Base-by-base conservation (phyloP, 2,797 vertebrate genomes). In the Hydrophis major region DNA sequence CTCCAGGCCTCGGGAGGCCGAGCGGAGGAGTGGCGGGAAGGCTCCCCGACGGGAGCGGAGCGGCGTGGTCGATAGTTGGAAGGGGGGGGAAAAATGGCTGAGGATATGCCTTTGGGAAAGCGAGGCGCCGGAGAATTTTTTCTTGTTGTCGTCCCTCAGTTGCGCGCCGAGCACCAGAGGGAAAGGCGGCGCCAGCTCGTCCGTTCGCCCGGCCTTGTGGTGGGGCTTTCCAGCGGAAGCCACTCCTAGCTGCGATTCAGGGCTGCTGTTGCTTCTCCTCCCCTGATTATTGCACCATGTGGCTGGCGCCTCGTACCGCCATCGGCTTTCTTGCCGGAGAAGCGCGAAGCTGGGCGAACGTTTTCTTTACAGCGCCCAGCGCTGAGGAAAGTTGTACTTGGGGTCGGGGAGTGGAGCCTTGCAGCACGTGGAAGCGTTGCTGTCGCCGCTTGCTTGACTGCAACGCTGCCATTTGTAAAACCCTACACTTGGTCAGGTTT, bases 1-100 rank as follows among this genome's bases (percentile, higher is more conserved):
- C 95, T 94, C 94, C 92, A 89, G 94, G 89, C 93, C 94, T 88
- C 37, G 93, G 11, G 94, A 63, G 32, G 37, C 8, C n/a, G 37
- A 61, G 63, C 32, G 4, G 16, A 74, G 86, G 32, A 8, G 14
- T 13, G 27, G 18, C 12, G 50, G 57, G 20, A 12, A n/a, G 42
- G 22, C 37, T 8, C 28, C 53, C n/a, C 37, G 14, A 8, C 37
- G 47, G 59, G 57, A 90, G 1, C 78, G 90, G 92, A 69, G 93
- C 25, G 37, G 90, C 90, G 92, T 93, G 25, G 92, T 59, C 83
- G 91, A 87, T 86, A 32, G 94, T 3, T 83, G 88, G 86, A 87
- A 42, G 88, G 86, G 92, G 86, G 4, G 4, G 1, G 1, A 32
- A 4, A 92, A 92, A 93, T 63, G 86, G 37, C 93, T 22, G 83